Percentiles rank a stretch among this genome's conserved stretches.
Conservation (phyloP, 2,797 vertebrate species). For the Muscicapa striata region DNA sequence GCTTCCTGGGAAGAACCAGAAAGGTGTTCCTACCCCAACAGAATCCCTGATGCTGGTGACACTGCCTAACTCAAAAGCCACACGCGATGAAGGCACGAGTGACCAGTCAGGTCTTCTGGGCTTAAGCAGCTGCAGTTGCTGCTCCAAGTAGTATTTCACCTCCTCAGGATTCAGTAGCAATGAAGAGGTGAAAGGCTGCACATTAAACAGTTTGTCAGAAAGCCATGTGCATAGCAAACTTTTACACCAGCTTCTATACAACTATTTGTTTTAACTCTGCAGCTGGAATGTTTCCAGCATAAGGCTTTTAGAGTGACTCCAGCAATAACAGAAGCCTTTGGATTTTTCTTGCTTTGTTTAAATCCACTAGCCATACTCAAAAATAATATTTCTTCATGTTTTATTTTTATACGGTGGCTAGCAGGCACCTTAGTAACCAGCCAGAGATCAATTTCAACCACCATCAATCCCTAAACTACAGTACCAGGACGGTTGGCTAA, state of each 20-base stretch:
- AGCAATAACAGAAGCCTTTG: conserved; percentile 78
- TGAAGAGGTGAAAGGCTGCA: conserved; percentile 79
- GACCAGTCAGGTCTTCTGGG: conserved; percentile 73
- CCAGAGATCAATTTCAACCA: conserved; percentile 83
- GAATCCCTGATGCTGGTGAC: conserved; percentile 75
- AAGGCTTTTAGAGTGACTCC: conserved; percentile 84
- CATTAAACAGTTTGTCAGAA: conserved; percentile 72
- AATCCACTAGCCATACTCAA: conserved; percentile 85
- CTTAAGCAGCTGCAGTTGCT: conserved; percentile 57
- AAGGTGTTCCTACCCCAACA: conserved; percentile 69
- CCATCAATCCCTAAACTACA: conserved; percentile 84
- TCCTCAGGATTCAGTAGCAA: conserved; percentile 69
- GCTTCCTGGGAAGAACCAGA: conserved; percentile 70
- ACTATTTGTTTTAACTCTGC: conserved; percentile 71
- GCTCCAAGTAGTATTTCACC: conserved; percentile 65
- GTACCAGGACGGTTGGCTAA: conserved; percentile 84
- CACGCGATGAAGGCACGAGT: conserved; percentile 69
- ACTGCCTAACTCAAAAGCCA: conserved; percentile 74
- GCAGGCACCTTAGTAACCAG: conserved; percentile 84
- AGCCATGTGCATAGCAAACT: conserved; percentile 73
- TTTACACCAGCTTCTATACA: conserved; percentile 74
- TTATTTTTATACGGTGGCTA: conserved; percentile 83
- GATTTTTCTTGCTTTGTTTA: conserved; percentile 75
- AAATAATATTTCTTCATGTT: conserved; percentile 79
- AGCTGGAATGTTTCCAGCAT: conserved; percentile 77